Conservation (phyloP, 2,888 invertebrate genomes). For the Hoplodrina blanda region DNA sequence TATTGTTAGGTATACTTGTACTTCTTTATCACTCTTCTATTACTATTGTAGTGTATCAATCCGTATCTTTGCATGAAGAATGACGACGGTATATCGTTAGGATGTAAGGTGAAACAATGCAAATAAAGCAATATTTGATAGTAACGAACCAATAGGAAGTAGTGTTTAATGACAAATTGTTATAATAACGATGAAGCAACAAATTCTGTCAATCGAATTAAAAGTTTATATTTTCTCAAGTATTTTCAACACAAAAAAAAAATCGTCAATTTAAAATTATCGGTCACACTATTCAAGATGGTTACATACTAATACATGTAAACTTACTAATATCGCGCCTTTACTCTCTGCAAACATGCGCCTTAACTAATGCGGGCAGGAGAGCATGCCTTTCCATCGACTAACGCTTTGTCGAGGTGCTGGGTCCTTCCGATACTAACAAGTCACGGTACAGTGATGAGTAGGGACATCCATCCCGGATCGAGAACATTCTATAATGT, state of each 20-base stretch:
- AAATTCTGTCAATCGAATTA: background rate
- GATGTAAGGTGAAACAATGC: constrained; percentile 8
- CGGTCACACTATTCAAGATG: background rate
- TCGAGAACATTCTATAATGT: constrained; percentile 9
- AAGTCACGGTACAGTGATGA: constrained; percentile 22
- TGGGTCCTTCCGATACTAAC: constrained; percentile 46
- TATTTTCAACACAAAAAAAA: background rate
- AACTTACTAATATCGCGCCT: constrained; percentile 1
- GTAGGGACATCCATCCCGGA: constrained; percentile 2
- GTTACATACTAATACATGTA: background rate
- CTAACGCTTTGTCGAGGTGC: constrained; percentile 51
- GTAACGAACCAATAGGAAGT: constrained; percentile 9
- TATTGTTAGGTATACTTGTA: constrained; percentile 28
- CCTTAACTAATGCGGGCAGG: constrained; percentile 4
- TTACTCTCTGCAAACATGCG: background rate
- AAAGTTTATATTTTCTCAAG: background rate
- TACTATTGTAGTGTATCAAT: constrained; percentile 3
- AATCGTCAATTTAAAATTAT: background rate
- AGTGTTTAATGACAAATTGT: constrained; percentile 2
- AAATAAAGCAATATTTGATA: constrained; percentile 7
- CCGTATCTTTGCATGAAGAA: background rate
- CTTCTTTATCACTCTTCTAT: constrained; percentile 9
- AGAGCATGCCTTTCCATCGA: constrained; percentile 25
- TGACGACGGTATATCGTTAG: constrained; percentile 1
- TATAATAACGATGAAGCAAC: background rate